Base-by-base conservation (phyloP, 2,888 invertebrate genomes). In the Phania funesta region DNA sequence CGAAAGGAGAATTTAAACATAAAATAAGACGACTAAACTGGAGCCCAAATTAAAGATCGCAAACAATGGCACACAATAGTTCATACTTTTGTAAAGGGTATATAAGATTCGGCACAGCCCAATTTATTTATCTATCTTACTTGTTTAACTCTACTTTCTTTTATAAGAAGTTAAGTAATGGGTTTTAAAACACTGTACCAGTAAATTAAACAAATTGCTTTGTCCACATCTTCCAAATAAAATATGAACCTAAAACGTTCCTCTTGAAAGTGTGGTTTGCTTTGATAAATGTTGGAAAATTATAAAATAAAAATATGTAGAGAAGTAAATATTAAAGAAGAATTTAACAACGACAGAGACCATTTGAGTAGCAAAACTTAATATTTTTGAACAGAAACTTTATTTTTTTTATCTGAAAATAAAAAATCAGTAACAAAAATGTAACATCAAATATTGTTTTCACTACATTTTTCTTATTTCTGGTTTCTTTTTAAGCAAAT, bases 181-280 rank as follows among this genome's bases (percentile, higher is more conserved):
- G 77, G 74, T 82, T 74, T 68, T 65, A 54, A 74, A 68, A 62
- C 22, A 18, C 44, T 71, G 60, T 65, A 71, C 32, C 58, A 74
- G 73, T 74, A 77, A 77, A 74, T 82, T 78, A 82, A 78, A 78
- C 81, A 82, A 82, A 82, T 82, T 82, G 81, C 58, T 78, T 74
- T 82, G 77, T 78, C 81, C 81, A 78, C 77, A 82, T 44, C 35
- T 58, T 46, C 68, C 54, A 58, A 82, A 82, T 74, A 77, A 77
- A 82, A 74, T 64, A 74, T 64, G 62, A 77, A 68, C 48, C 67
- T 68, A 73, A 81, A 81, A 74, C 62, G 74, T 82, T 82, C 74
- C 38, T 58, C 74, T 78, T 74, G 58, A 78, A 74, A 70, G 68
- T 82, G 77, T 74, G 81, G 81, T 74, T 76, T 56, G 56, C 77